A percentile compares a stretch with the other conserved stretches of the same genome.
phyloP scores from a whole-genome alignment of 2,888 invertebrate genomes.

The Melipona beecheii region DNA sequence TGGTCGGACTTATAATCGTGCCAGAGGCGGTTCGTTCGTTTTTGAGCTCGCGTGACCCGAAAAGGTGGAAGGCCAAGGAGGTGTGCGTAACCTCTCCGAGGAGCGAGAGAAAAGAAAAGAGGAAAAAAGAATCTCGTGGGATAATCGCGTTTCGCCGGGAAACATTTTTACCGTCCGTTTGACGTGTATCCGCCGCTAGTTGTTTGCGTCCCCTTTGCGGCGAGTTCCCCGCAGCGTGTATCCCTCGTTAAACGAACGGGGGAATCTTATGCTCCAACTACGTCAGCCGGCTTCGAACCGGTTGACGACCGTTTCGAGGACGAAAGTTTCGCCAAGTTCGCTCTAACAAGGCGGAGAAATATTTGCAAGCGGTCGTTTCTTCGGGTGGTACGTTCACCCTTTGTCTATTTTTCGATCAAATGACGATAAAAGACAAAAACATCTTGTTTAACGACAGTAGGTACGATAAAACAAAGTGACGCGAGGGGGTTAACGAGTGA shows the following conservation, averaged over 20 bases:
- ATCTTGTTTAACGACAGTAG: neutral
- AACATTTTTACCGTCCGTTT: slow-evolving; percentile 38
- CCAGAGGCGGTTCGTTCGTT: slow-evolving; percentile 19
- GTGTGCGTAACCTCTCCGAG: neutral
- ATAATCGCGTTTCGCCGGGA: slow-evolving; percentile 38
- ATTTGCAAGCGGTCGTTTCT: slow-evolving; percentile 26
- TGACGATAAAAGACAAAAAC: neutral
- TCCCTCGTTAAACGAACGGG: slow-evolving; percentile 31
- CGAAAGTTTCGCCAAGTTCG: slow-evolving; percentile 3
- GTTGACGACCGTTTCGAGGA: neutral
- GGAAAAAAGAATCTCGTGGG: slow-evolving; percentile 25
- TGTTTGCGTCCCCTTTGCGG: slow-evolving; percentile 30
- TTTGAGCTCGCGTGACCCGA: slow-evolving; percentile 18
- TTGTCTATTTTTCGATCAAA: neutral
- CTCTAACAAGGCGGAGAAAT: slow-evolving; percentile 21
- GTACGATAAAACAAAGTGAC: neutral
- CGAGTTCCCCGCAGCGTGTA: slow-evolving; percentile 36
- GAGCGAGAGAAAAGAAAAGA: slow-evolving; percentile 28
- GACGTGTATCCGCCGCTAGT: neutral
- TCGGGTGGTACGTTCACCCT: neutral
- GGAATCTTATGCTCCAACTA: slow-evolving; percentile 39
- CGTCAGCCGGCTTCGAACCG: neutral
- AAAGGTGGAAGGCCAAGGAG: slow-evolving; percentile 46
- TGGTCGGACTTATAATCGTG: neutral
- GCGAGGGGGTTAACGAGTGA: neutral